These are phyloP conservation scores for Drosophila biarmipes DNA, from an alignment of 1,140 invertebrate species.

Conservation along the genomic window DNA sequence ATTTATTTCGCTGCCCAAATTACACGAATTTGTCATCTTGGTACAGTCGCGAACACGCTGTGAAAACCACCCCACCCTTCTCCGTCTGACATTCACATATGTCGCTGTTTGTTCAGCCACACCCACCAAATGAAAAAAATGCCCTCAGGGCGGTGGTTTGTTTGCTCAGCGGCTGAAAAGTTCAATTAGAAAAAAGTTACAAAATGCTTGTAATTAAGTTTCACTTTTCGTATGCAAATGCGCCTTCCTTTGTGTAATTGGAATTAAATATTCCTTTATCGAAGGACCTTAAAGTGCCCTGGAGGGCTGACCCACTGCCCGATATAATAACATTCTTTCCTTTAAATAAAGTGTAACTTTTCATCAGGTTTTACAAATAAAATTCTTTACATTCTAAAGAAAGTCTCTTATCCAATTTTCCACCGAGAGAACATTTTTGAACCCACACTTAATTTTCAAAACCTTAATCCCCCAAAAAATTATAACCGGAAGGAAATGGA, in stretches of 20 bases:
- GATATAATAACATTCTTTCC: background rate
- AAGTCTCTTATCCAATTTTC: background rate
- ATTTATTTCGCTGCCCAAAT: constrained; percentile 67
- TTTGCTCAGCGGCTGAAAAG: constrained; percentile 74
- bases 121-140: constrained; percentile 30
- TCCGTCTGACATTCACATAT: constrained; percentile 56
- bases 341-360: background rate
- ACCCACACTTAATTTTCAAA: background rate
- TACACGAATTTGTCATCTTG: constrained; percentile 76
- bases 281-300: constrained; percentile 24
- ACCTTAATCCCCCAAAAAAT: background rate
- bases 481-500: constrained; percentile 57
- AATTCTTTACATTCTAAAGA: too few species aligned
- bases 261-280: constrained; percentile 75
- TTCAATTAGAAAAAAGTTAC: constrained; percentile 72
- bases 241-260: constrained; percentile 49
- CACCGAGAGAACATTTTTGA: too few species aligned
- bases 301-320: constrained; percentile 62
- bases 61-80: constrained; percentile 7
- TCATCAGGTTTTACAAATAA: background rate
- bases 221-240: constrained; percentile 67
- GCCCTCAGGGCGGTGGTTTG: constrained; percentile 39
- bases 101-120: constrained; percentile 67
- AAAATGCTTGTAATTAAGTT: constrained; percentile 76
- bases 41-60: constrained; percentile 47